Conservation (phyloP, 2,113 vertebrate genomes). For the Proterorhinus semilunaris region DNA sequence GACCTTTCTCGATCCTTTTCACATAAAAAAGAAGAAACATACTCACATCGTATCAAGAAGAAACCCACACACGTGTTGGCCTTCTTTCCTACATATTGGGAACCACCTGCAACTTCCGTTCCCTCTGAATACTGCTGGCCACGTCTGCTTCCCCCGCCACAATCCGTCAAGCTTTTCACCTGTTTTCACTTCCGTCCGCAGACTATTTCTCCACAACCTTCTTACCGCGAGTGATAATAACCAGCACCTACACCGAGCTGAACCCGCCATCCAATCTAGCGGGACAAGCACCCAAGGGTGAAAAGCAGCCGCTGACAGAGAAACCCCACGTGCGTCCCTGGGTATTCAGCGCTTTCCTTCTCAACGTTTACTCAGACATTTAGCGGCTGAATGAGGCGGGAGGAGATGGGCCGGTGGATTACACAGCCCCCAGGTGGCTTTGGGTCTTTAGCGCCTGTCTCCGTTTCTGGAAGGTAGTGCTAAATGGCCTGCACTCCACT, state of each 20-base stretch:
- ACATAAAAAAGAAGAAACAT: not conserved
- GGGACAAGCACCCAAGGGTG: conserved; percentile 39
- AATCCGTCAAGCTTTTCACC: conserved; percentile 17
- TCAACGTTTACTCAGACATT: conserved; percentile 23
- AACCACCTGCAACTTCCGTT: no score
- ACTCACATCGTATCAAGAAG: no score
- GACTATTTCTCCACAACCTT: conserved; percentile 10
- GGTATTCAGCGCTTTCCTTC: conserved; percentile 15
- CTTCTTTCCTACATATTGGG: no score
- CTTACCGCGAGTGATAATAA: conserved; percentile 42
- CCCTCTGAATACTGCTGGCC: not conserved
- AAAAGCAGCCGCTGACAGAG: conserved; percentile 43
- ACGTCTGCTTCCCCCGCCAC: not conserved
- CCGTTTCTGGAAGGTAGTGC: conserved; percentile 43
- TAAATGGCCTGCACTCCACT: conserved; percentile 50
- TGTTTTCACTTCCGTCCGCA: conserved; percentile 23
- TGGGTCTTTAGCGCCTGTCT: conserved; percentile 51
- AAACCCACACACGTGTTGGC: no score
- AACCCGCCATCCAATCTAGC: conserved; percentile 49
- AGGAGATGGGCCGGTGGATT: conserved; percentile 26
- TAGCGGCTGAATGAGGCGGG: conserved; percentile 15
- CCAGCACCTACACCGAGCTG: conserved; percentile 40
- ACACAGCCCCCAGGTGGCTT: conserved; percentile 50
- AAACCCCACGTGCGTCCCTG: conserved; percentile 5
- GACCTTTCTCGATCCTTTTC: not conserved